phyloP scores from a whole-genome alignment of 2,888 invertebrate genomes.

The Macrophya alboannulata region DNA sequence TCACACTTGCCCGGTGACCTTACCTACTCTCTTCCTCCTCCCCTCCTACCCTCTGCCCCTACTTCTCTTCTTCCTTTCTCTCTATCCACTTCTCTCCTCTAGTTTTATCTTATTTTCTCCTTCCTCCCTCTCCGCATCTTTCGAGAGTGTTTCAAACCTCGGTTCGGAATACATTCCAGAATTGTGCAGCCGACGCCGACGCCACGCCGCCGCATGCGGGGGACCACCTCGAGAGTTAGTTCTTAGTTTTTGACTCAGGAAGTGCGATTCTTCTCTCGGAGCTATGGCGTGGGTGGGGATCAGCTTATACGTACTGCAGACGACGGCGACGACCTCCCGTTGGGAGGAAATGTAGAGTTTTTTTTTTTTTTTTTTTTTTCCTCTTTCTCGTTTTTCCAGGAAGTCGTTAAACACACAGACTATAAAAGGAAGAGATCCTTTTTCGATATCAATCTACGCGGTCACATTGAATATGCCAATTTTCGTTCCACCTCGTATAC shows the following conservation, averaged over 20 bases:
- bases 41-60: conserved; percentile 39
- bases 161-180: conserved; percentile 4
- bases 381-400: background rate
- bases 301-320: background rate
- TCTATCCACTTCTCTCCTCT: conserved; percentile 9
- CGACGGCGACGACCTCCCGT: conserved; percentile 42
- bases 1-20: conserved; percentile 46
- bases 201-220: background rate
- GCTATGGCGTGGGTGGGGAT: background rate
- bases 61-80: conserved; percentile 36
- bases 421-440: background rate
- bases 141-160: conserved; percentile 3
- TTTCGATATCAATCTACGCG: background rate
- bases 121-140: conserved; percentile 7
- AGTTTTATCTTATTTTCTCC: background rate
- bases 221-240: conserved; percentile 26
- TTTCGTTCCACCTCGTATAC: background rate
- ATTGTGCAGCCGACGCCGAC: conserved; percentile 14
- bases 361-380: too few relatives aligned
- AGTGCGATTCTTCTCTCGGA: conserved; percentile 45
- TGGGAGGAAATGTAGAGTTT: background rate
- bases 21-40: conserved; percentile 38
- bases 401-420: background rate
- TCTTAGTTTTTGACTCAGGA: conserved; percentile 34
- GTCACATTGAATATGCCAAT: background rate